Percentiles rank a stretch among this genome's conserved stretches.
phyloP scores from a whole-genome alignment of 2,797 vertebrate species.

The Pseudotriccus pelzelni region DNA sequence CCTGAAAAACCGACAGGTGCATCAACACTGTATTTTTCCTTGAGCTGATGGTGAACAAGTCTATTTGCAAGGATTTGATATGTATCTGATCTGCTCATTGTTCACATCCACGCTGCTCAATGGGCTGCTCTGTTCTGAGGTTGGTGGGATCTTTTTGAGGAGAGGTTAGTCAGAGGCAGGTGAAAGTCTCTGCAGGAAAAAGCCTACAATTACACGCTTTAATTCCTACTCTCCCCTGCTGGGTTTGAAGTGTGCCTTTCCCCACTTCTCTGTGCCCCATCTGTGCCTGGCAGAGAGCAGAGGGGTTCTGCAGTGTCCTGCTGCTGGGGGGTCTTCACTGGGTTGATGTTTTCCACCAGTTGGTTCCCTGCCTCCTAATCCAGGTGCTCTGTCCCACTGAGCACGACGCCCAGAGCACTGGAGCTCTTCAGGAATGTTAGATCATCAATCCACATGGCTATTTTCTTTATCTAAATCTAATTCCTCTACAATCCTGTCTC shows the following conservation, averaged over 20 bases:
- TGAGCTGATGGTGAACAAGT: neutral
- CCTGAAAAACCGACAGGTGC: neutral
- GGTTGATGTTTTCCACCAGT: neutral
- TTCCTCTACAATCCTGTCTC: neutral
- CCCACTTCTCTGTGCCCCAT: neutral
- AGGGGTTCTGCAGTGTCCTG: neutral
- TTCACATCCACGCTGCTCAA: neutral
- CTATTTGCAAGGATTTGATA: neutral
- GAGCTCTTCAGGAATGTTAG: neutral
- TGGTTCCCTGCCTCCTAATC: neutral
- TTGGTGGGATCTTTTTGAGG: neutral
- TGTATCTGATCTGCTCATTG: neutral
- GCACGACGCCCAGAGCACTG: neutral
- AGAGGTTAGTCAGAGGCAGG: neutral
- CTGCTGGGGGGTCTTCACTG: neutral
- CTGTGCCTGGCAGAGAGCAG: neutral
- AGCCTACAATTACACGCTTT: neutral
- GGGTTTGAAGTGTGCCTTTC: neutral
- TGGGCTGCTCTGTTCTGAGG: neutral
- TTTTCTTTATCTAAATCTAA: neutral
- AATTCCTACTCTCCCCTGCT: neutral
- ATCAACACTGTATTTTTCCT: fast-evolving
- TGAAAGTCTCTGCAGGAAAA: neutral
- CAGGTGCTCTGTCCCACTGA: neutral
- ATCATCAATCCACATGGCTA: fast-evolving